These are phyloP conservation scores for Micrasema minimum DNA, from an alignment of 1,140 invertebrate species.

Conservation along the genomic window DNA sequence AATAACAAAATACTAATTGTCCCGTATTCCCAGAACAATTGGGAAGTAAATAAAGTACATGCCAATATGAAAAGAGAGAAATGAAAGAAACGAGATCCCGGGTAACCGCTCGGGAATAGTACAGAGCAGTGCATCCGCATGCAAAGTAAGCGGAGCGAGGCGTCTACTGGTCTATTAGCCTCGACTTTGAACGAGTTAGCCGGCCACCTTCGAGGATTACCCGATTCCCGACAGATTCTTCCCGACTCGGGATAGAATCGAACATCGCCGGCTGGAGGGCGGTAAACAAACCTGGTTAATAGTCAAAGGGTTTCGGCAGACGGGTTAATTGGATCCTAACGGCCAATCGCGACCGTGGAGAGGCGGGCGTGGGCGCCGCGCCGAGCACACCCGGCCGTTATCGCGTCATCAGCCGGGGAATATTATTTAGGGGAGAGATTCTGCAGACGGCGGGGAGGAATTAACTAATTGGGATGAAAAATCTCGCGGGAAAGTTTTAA, in stretches of 20 bases:
- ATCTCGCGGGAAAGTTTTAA: not conserved
- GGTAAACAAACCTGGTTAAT: conserved; percentile 19
- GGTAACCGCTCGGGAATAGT: too few relatives aligned
- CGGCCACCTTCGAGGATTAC: not conserved
- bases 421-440: conserved; percentile 22
- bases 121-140: not conserved
- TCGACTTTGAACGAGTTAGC: not conserved
- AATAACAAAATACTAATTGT: too few relatives aligned
- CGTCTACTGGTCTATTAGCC: not conserved
- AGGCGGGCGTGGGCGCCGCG: not conserved
- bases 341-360: not conserved
- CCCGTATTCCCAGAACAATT: too few relatives aligned
- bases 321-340: conserved; percentile 32
- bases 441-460: not conserved
- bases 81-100: not conserved
- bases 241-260: conserved; percentile 2
- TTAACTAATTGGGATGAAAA: conserved; percentile 20
- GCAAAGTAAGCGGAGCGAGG: not conserved
- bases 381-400: too few relatives aligned
- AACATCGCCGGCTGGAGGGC: not conserved
- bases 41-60: too few relatives aligned
- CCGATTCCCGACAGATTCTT: conserved; percentile 6
- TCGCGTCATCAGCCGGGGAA: conserved; percentile 16
- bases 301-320: conserved; percentile 29
- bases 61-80: too few relatives aligned